A percentile compares a stretch with the other conserved stretches of the same genome.
Conservation (phyloP, 2,888 invertebrate species). For the Tuberolachnus salignus region DNA sequence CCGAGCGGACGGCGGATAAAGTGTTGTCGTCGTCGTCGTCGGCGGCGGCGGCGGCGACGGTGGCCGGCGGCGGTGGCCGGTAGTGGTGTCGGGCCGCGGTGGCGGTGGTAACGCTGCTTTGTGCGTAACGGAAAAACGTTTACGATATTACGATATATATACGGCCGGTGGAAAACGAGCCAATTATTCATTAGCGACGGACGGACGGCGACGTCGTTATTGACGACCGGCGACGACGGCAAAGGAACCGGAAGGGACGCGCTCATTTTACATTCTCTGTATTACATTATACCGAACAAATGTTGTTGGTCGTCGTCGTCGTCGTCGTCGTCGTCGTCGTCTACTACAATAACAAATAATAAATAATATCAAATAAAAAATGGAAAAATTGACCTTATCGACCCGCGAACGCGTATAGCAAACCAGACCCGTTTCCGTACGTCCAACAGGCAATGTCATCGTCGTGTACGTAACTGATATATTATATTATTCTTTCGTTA, state of each 20-base stretch:
- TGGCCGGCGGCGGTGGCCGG: too few species aligned
- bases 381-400: conserved; percentile 34
- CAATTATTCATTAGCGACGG: background rate
- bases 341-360: background rate
- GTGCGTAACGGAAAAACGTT: background rate
- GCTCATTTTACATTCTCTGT: conserved; percentile 8
- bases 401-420: background rate
- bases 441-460: background rate
- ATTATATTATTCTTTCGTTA: background rate
- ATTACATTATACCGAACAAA: too few species aligned
- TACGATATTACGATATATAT: too few species aligned
- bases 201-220: background rate
- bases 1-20: too few species aligned
- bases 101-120: too few species aligned
- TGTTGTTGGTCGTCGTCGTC: too few species aligned
- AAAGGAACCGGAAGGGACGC: conserved; percentile 10
- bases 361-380: background rate
- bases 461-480: background rate
- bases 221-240: background rate
- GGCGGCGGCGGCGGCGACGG: too few species aligned
- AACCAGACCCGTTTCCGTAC: conserved; percentile 3
- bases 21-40: too few species aligned
- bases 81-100: too few species aligned
- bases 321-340: too few species aligned
- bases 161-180: too few species aligned